Base-by-base conservation (phyloP, 2,888 invertebrate species). In the Pristionchus entomophagus region DNA sequence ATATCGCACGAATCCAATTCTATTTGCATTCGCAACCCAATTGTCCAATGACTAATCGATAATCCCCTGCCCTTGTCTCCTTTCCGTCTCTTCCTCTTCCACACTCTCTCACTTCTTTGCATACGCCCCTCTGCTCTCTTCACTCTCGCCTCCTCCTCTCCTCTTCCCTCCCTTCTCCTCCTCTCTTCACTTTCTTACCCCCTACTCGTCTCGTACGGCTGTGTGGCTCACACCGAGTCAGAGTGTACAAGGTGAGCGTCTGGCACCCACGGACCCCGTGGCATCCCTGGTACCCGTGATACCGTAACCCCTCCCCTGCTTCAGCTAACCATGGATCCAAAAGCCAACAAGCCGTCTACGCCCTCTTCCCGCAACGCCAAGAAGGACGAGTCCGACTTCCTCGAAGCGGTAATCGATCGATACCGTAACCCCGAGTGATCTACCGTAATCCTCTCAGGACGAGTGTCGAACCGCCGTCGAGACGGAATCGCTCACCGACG, bases 401-500 rank as follows among this genome's bases (percentile, higher is more conserved):
- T 73, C 41, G 73, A 73, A 41, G 41, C 14, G 45, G 73, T 73
- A 73, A 38, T 38, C 38, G n/a, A 73, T 6, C 29, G 45, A 45
- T 69, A 38, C 69, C 69, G 73, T 73, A 41, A 45, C 41, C 14
- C 22, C n/a, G 29, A 10, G 22, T 26, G 14, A 19, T 65, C 73
- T 45, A 73, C 38, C 41, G 73, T 73, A 73, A 6, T 19, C 14
- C 59, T 35, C 38, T 26, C 51, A 80, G 78, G 51, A 51, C 51
- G 78, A 80, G 17, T 51, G 49, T 51, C 78, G 78, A 1, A 80
- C 78, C 22, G 78, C 78, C 32, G 78, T 51, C 29, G 78, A 49
- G 51, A 80, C 78, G 17, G 78, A 80, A 32, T 80, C 78, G 12
- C 78, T 80, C 35, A 51, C 51, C 32, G 78, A 80, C n/a, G 78